phyloP scores from a whole-genome alignment of 1,140 invertebrate genomes.

The Holcopasites calliopsidis region DNA sequence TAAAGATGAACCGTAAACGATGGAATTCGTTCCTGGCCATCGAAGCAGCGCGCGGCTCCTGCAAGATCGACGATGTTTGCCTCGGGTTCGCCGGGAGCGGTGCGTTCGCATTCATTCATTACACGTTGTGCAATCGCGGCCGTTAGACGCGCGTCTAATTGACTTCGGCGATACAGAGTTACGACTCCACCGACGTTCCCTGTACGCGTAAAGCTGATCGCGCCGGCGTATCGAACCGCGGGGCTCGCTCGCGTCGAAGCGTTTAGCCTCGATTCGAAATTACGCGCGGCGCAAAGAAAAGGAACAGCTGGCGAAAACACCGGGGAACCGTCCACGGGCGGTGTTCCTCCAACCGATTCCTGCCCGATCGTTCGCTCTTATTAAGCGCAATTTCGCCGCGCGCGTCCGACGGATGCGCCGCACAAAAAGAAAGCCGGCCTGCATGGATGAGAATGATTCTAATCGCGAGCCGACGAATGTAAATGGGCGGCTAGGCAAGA shows the following conservation, averaged over 20 bases:
- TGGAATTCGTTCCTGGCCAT: constrained; percentile 5
- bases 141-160: constrained; percentile 29
- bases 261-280: too few species aligned
- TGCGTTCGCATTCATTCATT: constrained; percentile 25
- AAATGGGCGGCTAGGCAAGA: constrained; percentile 4
- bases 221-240: neutral
- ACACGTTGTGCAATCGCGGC: constrained; percentile 18
- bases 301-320: neutral
- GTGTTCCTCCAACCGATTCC: constrained; percentile 9
- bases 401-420: neutral
- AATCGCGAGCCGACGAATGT: constrained; percentile 19
- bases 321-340: neutral
- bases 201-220: neutral
- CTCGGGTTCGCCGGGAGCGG: neutral
- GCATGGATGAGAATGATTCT: constrained; percentile 33
- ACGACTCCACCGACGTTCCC: neutral
- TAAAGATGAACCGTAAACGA: constrained; percentile 31
- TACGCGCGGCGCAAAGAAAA: neutral
- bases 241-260: neutral
- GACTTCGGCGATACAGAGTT: constrained; percentile 5
- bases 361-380: constrained; percentile 32
- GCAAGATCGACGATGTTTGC: constrained; percentile 37
- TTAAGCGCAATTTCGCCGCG: constrained; percentile 32
- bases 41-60: neutral
- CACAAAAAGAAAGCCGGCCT: neutral